Evolutionary conservation across 2,797 vertebrate genomes (phyloP), one percentile per base, ranked within the genome.

Genomic region (Philypnodon macrostomus): DNA sequence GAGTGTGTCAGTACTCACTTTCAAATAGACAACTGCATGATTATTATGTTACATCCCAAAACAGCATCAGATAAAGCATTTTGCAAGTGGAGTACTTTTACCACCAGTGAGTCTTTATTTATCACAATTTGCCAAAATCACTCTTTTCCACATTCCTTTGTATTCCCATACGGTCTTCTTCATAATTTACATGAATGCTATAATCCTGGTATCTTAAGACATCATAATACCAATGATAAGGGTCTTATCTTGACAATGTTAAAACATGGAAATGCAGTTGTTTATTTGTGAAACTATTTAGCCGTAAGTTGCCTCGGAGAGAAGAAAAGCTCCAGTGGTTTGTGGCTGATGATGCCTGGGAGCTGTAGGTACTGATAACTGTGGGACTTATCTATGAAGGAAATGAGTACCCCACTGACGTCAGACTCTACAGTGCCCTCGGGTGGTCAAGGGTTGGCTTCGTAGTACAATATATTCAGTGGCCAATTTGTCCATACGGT

Each of bases 231-330:
- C 14, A 5, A 9, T 27, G 80, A 89, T 86, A 83, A 87, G 74
- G 51, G 55, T 35, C 51, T 79, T 85, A 85, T 89, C 85, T 84
- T 11, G 40, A 73, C 48, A 82, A 81, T 80, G 81, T 73, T 75
- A 75, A 79, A 83, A 83, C 81, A 67, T 66, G 69, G 84, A 80
- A 85, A 84, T 76, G 65, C 61, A 47, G 42, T 61, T 87, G 71
- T 85, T 79, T 74, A 81, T 85, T 81, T 79, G 73, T 64, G 30
- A 66, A 83, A 67, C 66, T 70, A 84, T 87, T 89, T 85, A 85
- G 75, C 75, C 82, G 47, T 49, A 74, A 65, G 72, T 65, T 78
- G 69, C 73, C 61, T 76, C 66, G 66, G 71, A 64, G 63, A 76
- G 71, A 75, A 81, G 73, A 83, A 85, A 79, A 61, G 69, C 79